phyloP scores from a whole-genome alignment of 2,113 vertebrate species.

The Sander vitreus region DNA sequence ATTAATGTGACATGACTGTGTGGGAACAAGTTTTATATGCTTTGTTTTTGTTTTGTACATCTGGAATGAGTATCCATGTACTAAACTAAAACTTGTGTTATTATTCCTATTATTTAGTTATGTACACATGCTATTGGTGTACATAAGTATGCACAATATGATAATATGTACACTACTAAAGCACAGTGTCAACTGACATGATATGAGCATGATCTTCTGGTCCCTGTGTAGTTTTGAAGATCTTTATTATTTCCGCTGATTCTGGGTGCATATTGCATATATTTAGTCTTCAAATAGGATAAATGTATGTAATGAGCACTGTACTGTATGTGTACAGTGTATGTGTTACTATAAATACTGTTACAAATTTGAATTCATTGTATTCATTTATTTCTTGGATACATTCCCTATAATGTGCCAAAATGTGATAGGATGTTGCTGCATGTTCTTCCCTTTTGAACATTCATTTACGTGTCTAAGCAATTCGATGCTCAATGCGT shows the following conservation, averaged over 20 bases:
- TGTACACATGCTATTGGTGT: conserved; percentile 3
- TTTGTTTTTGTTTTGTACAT: conserved; percentile 14
- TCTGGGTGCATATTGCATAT: neutral
- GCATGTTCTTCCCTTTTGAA: conserved; percentile 43
- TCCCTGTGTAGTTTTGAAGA: neutral
- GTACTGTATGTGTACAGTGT: neutral
- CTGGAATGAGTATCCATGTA: neutral
- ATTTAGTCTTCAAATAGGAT: neutral
- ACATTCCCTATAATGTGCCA: conserved; percentile 15
- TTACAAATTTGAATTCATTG: too few relatives aligned
- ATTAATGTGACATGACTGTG: conserved; percentile 50
- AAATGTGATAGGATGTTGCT: conserved; percentile 22
- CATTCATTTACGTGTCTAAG: conserved; percentile 54
- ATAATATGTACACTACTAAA: neutral
- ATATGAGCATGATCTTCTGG: neutral
- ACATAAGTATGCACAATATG: too few relatives aligned
- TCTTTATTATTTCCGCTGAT: neutral
- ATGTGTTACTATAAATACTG: neutral
- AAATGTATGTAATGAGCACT: neutral
- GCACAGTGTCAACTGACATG: neutral
- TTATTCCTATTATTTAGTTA: conserved; percentile 1
- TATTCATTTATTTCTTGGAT: conserved; percentile 2
- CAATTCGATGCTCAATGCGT: conserved; percentile 41
- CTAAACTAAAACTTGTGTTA: conserved; percentile 17
- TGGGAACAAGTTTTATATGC: conserved; percentile 4